These are phyloP conservation scores for Diaperis boleti DNA, from an alignment of 2,888 invertebrate genomes.

Conservation along the genomic window DNA sequence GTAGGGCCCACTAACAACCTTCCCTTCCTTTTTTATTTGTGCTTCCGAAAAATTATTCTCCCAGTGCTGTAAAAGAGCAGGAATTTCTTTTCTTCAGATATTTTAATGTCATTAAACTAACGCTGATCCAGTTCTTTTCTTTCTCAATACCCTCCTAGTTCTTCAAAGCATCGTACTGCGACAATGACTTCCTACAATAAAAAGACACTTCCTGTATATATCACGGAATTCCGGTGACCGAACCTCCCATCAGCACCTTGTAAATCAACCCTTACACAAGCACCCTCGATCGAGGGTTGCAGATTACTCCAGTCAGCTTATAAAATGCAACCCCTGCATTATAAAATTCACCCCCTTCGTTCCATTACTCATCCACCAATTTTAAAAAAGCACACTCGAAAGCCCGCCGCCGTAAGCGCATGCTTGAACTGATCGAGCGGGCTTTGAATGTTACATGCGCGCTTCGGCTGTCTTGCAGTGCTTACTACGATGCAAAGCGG, in stretches of 20 bases:
- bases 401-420: constrained; percentile 46
- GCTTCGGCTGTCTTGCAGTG: constrained; percentile 52
- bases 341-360: neutral
- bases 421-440: constrained; percentile 51
- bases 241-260: constrained; percentile 29
- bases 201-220: neutral
- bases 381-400: constrained; percentile 19
- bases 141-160: constrained; percentile 1
- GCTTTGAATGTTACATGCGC: constrained; percentile 55
- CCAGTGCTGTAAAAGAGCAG: constrained; percentile 7
- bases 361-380: neutral
- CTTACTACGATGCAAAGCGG: constrained; percentile 54
- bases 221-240: constrained; percentile 4
- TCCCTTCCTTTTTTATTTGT: neutral
- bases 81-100: neutral
- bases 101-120: constrained; percentile 8
- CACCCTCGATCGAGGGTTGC: constrained; percentile 34
- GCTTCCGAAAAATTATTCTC: neutral
- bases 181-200: constrained; percentile 1
- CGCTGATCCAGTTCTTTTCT: constrained; percentile 14
- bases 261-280: constrained; percentile 34
- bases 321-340: constrained; percentile 15
- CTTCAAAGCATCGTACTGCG: neutral
- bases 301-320: constrained; percentile 13
- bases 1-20: constrained; percentile 11